Evolutionary conservation across 2,888 invertebrate genomes (phyloP), one percentile per base, ranked within the genome.

Genomic region (Eulithis testata): DNA sequence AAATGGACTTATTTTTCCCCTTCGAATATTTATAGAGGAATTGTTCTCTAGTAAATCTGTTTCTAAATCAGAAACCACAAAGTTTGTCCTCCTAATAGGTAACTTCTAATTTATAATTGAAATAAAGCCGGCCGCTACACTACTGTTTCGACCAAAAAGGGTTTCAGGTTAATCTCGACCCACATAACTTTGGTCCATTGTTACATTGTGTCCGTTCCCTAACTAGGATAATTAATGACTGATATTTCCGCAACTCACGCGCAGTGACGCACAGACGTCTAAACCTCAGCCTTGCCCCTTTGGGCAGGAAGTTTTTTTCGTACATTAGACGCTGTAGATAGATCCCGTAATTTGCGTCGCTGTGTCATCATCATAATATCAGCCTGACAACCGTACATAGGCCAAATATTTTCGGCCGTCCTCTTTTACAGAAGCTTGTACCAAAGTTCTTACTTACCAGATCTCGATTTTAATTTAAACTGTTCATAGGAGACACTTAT

Each of bases 231-330:
- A 85, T 85, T 85, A 84, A 85, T 86, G 81, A 80, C 79, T 70
- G 68, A 75, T 75, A 77, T 80, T 85, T 81, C 75, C 78, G 83
- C 80, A 76, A 84, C 78, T 85, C 85, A 85, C 78, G 81, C 78
- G 82, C 81, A 81, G 75, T 74, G 75, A 78, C 74, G 69, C 69
- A 69, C 66, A 66, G 73, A 75, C 77, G 80, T 78, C 81, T 75
- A 68, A 83, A 78, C 79, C 79, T 77, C 75, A 70, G 69, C 71
- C 67, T 47, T 60, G 40, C 68, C 65, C 50, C 37, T 67, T 67
- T 62, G 9, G 31, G 7, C 12, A n/a, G 5, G 50, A 58, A 40
- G 57, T 68, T 57, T 31, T 49, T 47, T 40, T 11, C 11, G 47
- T 31, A 31, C 11, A 31, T 49, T 9, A 12, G 47, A 47, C 14